phyloP scores from a whole-genome alignment of 2,888 invertebrate species.

The Leuctra nigra region DNA sequence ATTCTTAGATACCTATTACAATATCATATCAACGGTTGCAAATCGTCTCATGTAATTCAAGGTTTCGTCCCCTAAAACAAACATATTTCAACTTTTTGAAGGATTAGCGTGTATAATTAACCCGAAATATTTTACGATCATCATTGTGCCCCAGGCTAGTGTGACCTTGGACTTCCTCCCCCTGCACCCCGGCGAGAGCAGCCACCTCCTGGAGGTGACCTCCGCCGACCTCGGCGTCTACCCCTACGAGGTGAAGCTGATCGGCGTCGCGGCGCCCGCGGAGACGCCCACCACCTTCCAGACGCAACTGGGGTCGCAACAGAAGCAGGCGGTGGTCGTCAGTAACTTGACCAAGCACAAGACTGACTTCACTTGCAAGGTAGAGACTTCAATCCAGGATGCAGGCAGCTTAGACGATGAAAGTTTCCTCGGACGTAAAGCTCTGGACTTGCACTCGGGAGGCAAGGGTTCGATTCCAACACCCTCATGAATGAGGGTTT shows the following conservation, averaged over 20 bases:
- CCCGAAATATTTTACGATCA: not conserved
- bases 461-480: too few species aligned
- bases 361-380: constrained; percentile 31
- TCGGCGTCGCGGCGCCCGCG: constrained; percentile 31
- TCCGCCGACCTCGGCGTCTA: constrained; percentile 33
- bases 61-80: too few species aligned
- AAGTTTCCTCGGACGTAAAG: too few species aligned
- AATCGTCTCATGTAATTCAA: too few species aligned
- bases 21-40: too few species aligned
- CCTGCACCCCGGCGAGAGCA: constrained; percentile 29
- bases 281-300: constrained; percentile 30
- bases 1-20: too few species aligned
- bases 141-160: constrained; percentile 4
- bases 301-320: constrained; percentile 34
- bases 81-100: too few species aligned
- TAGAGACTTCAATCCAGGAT: too few species aligned
- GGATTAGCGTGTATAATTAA: not conserved
- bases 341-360: constrained; percentile 32
- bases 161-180: constrained; percentile 35
- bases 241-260: constrained; percentile 34
- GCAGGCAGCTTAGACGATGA: too few species aligned
- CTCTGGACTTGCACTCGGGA: too few species aligned
- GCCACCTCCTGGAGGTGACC: constrained; percentile 29
- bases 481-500: too few species aligned
- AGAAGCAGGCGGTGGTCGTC: constrained; percentile 30